These are phyloP conservation scores for Syrmaticus mikado DNA, from an alignment of 2,113 vertebrate species.

Conservation along the genomic window DNA sequence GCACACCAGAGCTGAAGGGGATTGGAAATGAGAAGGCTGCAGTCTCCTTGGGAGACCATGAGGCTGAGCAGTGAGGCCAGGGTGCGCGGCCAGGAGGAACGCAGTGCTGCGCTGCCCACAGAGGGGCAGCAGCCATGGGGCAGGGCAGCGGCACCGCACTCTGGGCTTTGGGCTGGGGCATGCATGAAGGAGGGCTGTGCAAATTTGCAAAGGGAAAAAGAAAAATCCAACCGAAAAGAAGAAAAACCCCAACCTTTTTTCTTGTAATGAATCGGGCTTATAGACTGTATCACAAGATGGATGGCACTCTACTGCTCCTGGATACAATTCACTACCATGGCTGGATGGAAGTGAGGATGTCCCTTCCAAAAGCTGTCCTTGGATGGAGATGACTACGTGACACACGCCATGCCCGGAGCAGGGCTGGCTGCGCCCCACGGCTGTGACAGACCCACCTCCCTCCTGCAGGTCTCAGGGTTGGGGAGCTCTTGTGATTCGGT, in stretches of 20 bases:
- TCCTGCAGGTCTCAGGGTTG: constrained; percentile 18
- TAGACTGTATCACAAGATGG: neutral
- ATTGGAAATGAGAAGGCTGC: neutral
- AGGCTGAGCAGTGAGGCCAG: neutral
- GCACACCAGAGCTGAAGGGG: neutral
- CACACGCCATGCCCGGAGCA: constrained; percentile 11
- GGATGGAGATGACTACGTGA: constrained; percentile 73
- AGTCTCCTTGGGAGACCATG: constrained; percentile 11
- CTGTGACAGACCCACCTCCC: neutral
- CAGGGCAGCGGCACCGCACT: neutral
- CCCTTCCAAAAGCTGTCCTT: constrained; percentile 46
- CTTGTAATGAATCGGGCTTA: constrained; percentile 70
- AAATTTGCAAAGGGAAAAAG: neutral
- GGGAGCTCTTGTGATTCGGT: neutral
- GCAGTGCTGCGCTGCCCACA: fast-evolving
- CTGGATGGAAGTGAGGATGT: constrained; percentile 76
- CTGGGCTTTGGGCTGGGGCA: neutral
- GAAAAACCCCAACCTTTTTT: constrained; percentile 26
- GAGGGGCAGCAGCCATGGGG: neutral
- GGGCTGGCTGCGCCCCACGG: neutral
- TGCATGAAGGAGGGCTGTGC: neutral
- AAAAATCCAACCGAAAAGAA: neutral
- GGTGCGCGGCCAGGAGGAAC: neutral
- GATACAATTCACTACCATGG: constrained; percentile 80
- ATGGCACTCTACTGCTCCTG: constrained; percentile 62